These are phyloP conservation scores for Pelecanoides urinatrix DNA, from an alignment of 2,113 vertebrate species.

Conservation along the genomic window DNA sequence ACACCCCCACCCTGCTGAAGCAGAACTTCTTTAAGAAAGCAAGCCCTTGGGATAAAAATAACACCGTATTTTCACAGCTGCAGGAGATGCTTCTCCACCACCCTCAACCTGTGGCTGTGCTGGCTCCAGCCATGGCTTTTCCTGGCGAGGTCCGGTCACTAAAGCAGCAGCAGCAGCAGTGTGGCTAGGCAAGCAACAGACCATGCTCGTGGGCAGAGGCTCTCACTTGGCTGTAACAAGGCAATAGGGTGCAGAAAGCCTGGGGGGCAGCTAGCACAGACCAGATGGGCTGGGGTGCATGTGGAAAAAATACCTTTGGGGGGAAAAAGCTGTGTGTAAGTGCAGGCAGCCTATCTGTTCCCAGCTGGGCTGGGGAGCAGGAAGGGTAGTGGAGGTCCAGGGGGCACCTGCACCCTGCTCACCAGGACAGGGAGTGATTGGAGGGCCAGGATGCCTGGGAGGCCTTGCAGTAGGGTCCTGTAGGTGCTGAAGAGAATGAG, in stretches of 20 bases:
- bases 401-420: neutral
- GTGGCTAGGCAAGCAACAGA: fast-evolving
- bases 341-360: neutral
- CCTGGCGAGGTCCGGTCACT: neutral
- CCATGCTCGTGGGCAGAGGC: fast-evolving
- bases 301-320: neutral
- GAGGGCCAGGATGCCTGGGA: neutral
- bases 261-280: no score
- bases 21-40: no score
- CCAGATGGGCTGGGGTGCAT: no score
- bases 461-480: neutral
- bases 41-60: no score
- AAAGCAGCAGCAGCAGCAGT: neutral
- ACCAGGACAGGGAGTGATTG: neutral
- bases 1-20: no score
- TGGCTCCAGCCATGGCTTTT: neutral
- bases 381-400: fast-evolving
- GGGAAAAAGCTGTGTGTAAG: neutral
- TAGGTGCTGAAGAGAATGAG: neutral
- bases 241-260: neutral
- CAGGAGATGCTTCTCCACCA: neutral
- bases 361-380: neutral
- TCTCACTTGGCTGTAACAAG: neutral
- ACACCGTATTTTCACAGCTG: no score
- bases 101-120: fast-evolving